These are phyloP conservation scores for Mirounga angustirostris DNA, from an alignment of 2,113 vertebrate genomes.

Conservation along the genomic window DNA sequence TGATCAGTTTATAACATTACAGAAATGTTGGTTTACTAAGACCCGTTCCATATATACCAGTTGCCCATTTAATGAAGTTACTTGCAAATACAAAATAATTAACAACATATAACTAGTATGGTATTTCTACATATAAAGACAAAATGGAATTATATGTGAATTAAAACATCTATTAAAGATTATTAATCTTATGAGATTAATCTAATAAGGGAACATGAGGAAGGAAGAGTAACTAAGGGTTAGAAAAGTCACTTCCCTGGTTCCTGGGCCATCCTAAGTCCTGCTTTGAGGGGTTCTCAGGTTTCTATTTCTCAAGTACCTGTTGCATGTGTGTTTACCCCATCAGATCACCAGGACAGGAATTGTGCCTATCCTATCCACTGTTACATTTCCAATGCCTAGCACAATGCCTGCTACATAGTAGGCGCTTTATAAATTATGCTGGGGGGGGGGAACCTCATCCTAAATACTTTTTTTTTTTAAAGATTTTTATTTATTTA, in stretches of 20 bases:
- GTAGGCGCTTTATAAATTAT: not conserved
- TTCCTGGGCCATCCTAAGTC: not conserved
- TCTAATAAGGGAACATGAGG: not conserved
- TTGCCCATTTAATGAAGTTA: slow-evolving; percentile 30
- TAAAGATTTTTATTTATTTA: too few relatives aligned
- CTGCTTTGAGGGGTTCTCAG: not conserved
- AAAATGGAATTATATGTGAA: not conserved
- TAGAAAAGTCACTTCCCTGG: not conserved
- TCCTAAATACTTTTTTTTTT: not conserved
- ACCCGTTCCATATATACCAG: not conserved
- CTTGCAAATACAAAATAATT: slow-evolving; percentile 48
- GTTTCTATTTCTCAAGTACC: not conserved
- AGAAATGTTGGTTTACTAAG: not conserved
- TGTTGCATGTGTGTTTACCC: not conserved
- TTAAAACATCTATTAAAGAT: not conserved
- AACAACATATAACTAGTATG: not conserved
- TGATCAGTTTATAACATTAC: not conserved
- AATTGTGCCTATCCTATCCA: not conserved
- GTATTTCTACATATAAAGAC: not conserved
- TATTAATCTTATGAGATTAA: not conserved
- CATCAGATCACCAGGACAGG: not conserved
- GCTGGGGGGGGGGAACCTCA: not conserved
- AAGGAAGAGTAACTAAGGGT: not conserved
- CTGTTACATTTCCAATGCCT: not conserved
- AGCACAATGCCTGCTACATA: not conserved